phyloP scores from a whole-genome alignment of 2,888 invertebrate species.

The Morpho deidamia region DNA sequence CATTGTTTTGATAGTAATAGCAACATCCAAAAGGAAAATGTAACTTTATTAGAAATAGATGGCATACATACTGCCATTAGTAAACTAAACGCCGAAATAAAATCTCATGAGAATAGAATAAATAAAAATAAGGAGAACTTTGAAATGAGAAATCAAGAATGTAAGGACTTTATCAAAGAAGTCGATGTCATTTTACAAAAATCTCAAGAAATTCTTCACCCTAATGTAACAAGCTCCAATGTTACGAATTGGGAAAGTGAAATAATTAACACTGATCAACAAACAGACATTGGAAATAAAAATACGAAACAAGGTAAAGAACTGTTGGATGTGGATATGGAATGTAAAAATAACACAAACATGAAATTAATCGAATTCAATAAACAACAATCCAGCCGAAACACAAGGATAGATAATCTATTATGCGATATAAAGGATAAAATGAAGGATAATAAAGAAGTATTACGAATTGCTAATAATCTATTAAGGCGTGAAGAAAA shows the following conservation, averaged over 20 bases:
- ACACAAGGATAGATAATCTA: constrained; percentile 51
- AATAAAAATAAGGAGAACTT: constrained; percentile 52
- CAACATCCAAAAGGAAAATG: constrained; percentile 22
- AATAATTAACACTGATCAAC: no score
- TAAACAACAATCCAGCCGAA: constrained; percentile 32
- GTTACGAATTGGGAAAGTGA: constrained; percentile 7
- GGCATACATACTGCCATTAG: constrained; percentile 58
- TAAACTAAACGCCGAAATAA: constrained; percentile 54
- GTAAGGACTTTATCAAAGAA: constrained; percentile 60
- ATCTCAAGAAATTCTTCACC: constrained; percentile 58
- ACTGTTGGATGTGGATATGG: constrained; percentile 46
- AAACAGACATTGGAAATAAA: no score
- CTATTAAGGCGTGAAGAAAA: constrained; percentile 51
- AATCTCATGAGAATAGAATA: constrained; percentile 56
- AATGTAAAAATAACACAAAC: constrained; percentile 34
- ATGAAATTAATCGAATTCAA: constrained; percentile 27
- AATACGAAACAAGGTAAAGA: constrained; percentile 36
- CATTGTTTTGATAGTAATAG: no score
- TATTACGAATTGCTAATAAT: constrained; percentile 56
- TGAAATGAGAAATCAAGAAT: constrained; percentile 55
- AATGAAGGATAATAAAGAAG: constrained; percentile 68
- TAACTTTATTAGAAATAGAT: constrained; percentile 52
- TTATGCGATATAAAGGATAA: constrained; percentile 63
- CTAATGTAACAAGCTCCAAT: constrained; percentile 24
- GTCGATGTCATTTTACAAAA: constrained; percentile 58